A percentile compares a stretch with the other conserved stretches of the same genome.
Evolutionary conservation across 2,113 vertebrate species (phyloP).

Genomic region (Tenrec ecaudatus): DNA sequence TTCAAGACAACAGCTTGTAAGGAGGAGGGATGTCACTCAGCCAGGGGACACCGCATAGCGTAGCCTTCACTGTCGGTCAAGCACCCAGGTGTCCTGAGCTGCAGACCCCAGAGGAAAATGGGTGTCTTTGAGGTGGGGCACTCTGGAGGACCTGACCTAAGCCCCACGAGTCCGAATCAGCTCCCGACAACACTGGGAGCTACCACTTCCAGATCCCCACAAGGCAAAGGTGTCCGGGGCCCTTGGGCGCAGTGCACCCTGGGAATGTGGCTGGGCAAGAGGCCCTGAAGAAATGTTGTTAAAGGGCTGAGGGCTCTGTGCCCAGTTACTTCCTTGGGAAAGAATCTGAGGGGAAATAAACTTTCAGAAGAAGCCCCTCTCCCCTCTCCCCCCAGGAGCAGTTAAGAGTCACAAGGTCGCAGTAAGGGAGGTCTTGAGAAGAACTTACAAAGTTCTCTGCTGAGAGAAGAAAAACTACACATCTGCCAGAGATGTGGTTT

Average conservation of each 20-base stretch:
- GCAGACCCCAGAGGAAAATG: background rate
- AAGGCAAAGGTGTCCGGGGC: background rate
- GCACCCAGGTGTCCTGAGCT: background rate
- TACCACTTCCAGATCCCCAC: background rate
- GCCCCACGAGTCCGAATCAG: no score
- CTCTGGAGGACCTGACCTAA: background rate
- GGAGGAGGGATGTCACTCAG: background rate
- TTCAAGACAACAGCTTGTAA: background rate
- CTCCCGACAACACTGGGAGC: background rate
- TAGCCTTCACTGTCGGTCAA: background rate
- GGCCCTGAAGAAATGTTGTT: background rate
- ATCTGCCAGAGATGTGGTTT: fast-evolving
- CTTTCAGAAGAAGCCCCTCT: background rate
- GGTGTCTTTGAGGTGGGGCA: background rate
- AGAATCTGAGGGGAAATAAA: background rate
- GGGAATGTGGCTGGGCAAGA: background rate
- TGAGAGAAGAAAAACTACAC: background rate
- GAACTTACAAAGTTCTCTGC: background rate
- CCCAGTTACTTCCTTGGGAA: background rate
- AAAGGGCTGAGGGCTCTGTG: background rate
- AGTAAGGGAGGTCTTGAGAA: background rate
- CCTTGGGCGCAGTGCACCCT: background rate
- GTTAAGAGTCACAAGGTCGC: background rate
- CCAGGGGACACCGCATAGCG: background rate
- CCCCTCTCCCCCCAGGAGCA: no score